Conservation (phyloP, 2,113 vertebrate genomes). For the Podarcis raffonei region DNA sequence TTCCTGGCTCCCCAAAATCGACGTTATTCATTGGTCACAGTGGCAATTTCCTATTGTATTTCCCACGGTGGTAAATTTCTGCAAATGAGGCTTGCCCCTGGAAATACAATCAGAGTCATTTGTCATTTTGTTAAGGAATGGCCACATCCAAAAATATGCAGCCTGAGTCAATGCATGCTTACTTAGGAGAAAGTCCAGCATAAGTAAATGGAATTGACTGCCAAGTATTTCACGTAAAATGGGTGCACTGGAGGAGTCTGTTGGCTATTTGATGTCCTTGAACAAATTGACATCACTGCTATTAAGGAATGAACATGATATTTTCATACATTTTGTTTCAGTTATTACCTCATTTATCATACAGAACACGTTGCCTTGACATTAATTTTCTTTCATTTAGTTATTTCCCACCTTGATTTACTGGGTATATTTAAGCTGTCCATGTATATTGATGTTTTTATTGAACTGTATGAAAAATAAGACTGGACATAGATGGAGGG, state of each 20-base stretch:
- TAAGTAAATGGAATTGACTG: background rate
- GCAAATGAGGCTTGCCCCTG: background rate
- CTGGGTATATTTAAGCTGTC: background rate
- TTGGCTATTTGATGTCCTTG: slow-evolving; percentile 22
- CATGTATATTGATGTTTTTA: slow-evolving; percentile 30
- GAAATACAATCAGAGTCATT: background rate
- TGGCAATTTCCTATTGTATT: background rate
- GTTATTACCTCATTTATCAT: slow-evolving; percentile 35
- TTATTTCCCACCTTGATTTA: slow-evolving; percentile 11
- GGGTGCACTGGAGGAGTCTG: accelerated
- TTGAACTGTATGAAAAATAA: background rate
- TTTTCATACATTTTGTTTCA: slow-evolving; percentile 4
- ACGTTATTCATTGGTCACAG: background rate
- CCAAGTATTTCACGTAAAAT: background rate
- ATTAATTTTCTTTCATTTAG: slow-evolving; percentile 22
- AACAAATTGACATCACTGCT: background rate
- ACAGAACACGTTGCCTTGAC: background rate
- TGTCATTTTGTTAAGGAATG: background rate
- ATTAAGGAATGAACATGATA: background rate
- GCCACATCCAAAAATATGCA: background rate
- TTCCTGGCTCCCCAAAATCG: slow-evolving; percentile 1
- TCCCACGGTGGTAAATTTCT: background rate
- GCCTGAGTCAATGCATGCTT: background rate
- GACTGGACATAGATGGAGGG: background rate
- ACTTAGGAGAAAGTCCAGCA: background rate